Percentiles rank a stretch among this genome's conserved stretches.
These are phyloP conservation scores for Lysandra bellargus DNA, from an alignment of 2,888 invertebrate genomes.

Conservation along the genomic window DNA sequence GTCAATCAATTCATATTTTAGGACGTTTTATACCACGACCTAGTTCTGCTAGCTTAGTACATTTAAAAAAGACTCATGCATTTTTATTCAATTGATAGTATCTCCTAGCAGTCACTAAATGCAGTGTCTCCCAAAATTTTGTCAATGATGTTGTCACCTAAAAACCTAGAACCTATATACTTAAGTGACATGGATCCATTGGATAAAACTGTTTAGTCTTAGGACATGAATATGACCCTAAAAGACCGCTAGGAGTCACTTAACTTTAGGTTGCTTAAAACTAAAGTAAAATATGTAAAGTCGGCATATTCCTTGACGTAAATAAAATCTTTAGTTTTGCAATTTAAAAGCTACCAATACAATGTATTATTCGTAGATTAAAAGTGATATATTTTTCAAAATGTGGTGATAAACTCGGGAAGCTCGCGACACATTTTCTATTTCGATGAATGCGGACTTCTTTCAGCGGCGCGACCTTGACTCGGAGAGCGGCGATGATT, in stretches of 20 bases:
- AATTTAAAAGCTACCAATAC: too few species aligned
- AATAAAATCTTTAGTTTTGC: too few species aligned
- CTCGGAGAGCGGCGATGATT: constrained; percentile 42
- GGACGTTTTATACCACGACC: background rate
- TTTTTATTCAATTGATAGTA: background rate
- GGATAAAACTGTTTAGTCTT: too few species aligned
- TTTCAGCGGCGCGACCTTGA: constrained; percentile 46
- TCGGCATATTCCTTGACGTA: too few species aligned
- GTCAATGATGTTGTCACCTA: too few species aligned
- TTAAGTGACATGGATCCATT: too few species aligned
- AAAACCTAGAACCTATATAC: too few species aligned
- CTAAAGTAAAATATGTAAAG: too few species aligned
- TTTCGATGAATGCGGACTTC: constrained; percentile 42
- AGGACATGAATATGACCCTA: too few species aligned
- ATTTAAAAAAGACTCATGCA: background rate
- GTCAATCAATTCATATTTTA: constrained; percentile 4
- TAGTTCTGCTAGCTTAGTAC: background rate
- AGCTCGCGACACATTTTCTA: constrained; percentile 35
- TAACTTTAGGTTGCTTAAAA: too few species aligned
- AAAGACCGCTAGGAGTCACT: background rate
- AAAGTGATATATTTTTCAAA: background rate
- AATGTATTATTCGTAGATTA: background rate
- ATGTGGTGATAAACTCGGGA: background rate
- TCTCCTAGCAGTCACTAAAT: background rate
- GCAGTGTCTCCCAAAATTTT: too few species aligned